A percentile compares a stretch with the other conserved stretches of the same genome.
Conservation (phyloP, 2,797 vertebrate genomes). For the Peromyscus nudipes region DNA sequence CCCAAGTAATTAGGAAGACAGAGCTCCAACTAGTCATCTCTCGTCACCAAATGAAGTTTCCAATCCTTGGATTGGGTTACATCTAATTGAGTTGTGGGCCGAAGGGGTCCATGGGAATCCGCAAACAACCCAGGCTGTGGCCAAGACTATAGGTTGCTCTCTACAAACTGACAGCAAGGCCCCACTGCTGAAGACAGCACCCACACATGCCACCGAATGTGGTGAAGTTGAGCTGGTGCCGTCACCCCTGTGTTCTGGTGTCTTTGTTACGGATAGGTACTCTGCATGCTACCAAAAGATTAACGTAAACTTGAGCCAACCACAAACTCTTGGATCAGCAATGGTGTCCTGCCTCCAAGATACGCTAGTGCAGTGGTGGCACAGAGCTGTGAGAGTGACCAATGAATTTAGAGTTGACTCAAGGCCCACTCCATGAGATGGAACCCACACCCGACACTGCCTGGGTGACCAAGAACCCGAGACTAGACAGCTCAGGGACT, state of each 20-base stretch:
- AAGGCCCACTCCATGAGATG: too few relatives aligned
- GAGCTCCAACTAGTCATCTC: not conserved
- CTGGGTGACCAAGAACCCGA: not conserved
- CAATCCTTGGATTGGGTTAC: not conserved
- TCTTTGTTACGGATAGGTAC: not conserved
- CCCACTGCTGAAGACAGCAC: not conserved
- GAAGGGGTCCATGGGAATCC: not conserved
- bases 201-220: too few relatives aligned
- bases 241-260: not conserved
- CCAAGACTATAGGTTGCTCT: not conserved
- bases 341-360: not conserved
- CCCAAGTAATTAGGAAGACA: not conserved
- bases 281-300: not conserved
- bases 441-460: not conserved
- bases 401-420: not conserved
- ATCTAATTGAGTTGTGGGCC: not conserved
- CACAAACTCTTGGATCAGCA: not conserved
- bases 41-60: not conserved
- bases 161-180: not conserved
- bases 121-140: not conserved
- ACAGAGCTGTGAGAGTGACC: not conserved
- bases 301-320: not conserved
- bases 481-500: not conserved
- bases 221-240: not conserved
- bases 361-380: not conserved